Evolutionary conservation across 2,797 vertebrate species (phyloP).

Genomic region (Coreius guichenoti): DNA sequence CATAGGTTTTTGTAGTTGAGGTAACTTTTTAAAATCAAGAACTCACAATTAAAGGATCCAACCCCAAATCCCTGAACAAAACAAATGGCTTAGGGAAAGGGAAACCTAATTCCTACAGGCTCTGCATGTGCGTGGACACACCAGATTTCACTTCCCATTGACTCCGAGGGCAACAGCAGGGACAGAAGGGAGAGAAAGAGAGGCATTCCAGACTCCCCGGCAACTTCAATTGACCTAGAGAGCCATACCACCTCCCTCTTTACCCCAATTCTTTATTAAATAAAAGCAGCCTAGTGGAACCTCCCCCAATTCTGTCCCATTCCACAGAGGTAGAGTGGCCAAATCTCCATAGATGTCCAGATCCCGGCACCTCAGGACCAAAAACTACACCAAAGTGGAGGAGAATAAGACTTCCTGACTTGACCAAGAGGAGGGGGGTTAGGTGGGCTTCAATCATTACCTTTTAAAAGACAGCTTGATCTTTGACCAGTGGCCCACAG

Average conservation of each 20-base stretch:
- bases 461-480: slow-evolving; percentile 39
- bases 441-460: slow-evolving; percentile 35
- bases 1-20: background rate
- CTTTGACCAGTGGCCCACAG: slow-evolving; percentile 33
- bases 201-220: slow-evolving; percentile 58
- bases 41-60: background rate
- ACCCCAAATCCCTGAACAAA: background rate
- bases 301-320: slow-evolving; percentile 5
- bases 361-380: slow-evolving; percentile 1
- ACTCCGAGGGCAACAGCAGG: slow-evolving; percentile 30
- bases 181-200: slow-evolving; percentile 17
- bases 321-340: slow-evolving; percentile 20
- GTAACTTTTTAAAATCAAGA: background rate
- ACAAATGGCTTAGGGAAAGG: slow-evolving; percentile 26
- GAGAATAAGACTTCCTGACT: background rate
- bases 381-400: background rate
- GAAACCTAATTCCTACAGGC: slow-evolving; percentile 14
- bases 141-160: slow-evolving; percentile 33
- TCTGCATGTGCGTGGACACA: slow-evolving; percentile 31
- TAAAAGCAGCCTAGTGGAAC: slow-evolving; percentile 36
- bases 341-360: slow-evolving; percentile 17
- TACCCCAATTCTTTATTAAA: slow-evolving; percentile 30
- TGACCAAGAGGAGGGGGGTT: background rate
- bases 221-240: slow-evolving; percentile 54
- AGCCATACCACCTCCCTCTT: slow-evolving; percentile 19